Evolutionary conservation across 2,113 vertebrate genomes (phyloP), one percentile per base, ranked within the genome.

Genomic region (Cryptotis parvus): DNA sequence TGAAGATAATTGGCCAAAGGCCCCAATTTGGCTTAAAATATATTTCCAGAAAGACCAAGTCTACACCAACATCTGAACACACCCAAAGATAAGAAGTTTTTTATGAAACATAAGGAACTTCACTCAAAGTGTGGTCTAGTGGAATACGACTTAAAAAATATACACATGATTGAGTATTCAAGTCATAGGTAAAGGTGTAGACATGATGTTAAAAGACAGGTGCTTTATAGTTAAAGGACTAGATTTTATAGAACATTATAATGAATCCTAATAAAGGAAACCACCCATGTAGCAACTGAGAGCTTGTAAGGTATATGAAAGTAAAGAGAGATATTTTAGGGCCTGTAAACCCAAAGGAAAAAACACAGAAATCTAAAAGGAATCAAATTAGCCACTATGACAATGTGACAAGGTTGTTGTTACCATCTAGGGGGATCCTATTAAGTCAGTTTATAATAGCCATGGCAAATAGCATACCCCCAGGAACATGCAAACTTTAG

Each of bases 51-150:
- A 93, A 78, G 11, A 41, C 16, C 79, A 84, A 76, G 61, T 80
- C 27, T 7, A 85, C 3, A 9, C 22, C 39, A n/a, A 58, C 76
- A 24, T 68, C 29, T 89, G 33, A 86, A 89, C 79, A n/a, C 43
- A 58, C n/a, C n/a, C 88, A 76, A 78, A 94, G 69, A 11, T n/a
- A 78, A 74, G 65, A n/a, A n/a, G n/a, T n/a, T n/a, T n/a, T n/a
- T n/a, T n/a, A n/a, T n/a, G 10, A 18, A 73, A 78, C 27, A 93
- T 41, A 24, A 66, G 35, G 63, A 89, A 52, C 52, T 83, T 14
- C 35, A 73, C 87, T 33, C 61, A 81, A 8, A 65, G 9, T 73
- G 82, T 15, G n/a, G 81, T 87, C 35, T 69, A 52, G 81, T 84
- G 81, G 90, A n/a, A 27, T 4, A 37, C 52, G 31, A 68, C n/a